Conservation (phyloP, 2,888 invertebrate species). For the Cephus runcator region DNA sequence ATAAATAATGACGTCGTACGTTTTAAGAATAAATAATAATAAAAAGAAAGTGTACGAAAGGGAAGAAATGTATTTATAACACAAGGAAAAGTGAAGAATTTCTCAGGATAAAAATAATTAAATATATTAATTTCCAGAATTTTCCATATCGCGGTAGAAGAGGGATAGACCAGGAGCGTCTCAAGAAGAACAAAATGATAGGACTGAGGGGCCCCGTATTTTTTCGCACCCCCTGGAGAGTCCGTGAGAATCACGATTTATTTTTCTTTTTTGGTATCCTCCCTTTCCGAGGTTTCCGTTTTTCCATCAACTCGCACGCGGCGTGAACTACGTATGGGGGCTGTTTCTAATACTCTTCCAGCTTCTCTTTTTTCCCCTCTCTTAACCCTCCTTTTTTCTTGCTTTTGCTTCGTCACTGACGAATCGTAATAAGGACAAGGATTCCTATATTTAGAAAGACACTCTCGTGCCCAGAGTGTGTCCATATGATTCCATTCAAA, state of each 20-base stretch:
- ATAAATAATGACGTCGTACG: neutral
- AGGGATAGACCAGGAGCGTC: neutral
- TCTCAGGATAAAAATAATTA: neutral
- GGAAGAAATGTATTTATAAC: neutral
- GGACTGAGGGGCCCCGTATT: neutral
- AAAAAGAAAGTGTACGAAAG: neutral
- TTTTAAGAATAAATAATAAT: neutral
- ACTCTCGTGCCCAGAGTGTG: neutral
- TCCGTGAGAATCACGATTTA: neutral
- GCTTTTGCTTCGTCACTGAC: neutral
- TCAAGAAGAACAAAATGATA: neutral
- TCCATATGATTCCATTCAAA: neutral
- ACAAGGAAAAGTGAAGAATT: neutral
- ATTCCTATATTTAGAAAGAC: neutral
- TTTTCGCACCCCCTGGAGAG: neutral
- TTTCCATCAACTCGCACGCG: neutral
- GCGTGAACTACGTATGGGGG: neutral
- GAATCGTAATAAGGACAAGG: neutral
- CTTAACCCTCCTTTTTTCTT: neutral
- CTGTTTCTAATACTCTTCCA: neutral
- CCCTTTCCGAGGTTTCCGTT: neutral
- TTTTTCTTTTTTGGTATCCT: neutral
- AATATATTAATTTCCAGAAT: neutral
- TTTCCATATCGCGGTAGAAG: neutral
- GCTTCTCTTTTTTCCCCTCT: neutral